Percentiles rank a stretch among this genome's conserved stretches.
Evolutionary conservation across 2,797 vertebrate genomes (phyloP).

Genomic region (Odontamblyopus lacepedii): DNA sequence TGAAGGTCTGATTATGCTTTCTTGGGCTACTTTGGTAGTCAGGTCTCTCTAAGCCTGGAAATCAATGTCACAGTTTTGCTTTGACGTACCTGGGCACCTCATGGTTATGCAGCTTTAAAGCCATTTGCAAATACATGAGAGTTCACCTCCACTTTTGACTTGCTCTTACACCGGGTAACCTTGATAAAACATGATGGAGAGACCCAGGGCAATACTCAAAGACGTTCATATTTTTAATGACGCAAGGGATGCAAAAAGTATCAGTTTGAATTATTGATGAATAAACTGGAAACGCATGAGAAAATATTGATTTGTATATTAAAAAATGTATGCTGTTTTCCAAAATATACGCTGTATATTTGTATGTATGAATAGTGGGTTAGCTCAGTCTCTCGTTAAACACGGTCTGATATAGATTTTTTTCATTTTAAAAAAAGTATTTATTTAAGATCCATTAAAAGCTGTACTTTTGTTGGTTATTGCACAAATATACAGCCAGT

Average conservation of each 20-base stretch:
- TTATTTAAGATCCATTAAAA: too few relatives aligned
- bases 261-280: not conserved
- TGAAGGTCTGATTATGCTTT: slow-evolving; percentile 6
- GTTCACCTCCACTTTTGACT: slow-evolving; percentile 17
- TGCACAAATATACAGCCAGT: too few relatives aligned
- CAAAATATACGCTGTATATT: not conserved
- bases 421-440: too few relatives aligned
- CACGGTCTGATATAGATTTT: not conserved
- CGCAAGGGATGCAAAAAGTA: not conserved
- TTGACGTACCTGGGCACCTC: slow-evolving; percentile 2
- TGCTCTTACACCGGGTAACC: not conserved
- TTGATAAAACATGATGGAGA: slow-evolving; percentile 5
- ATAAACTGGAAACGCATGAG: not conserved
- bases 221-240: not conserved
- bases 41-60: not conserved
- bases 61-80: slow-evolving; percentile 8
- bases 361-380: not conserved
- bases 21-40: not conserved
- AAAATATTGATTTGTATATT: not conserved
- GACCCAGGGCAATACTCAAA: not conserved
- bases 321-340: not conserved
- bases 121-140: not conserved
- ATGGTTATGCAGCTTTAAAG: not conserved
- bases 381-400: not conserved
- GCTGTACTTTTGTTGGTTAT: too few relatives aligned